phyloP scores from a whole-genome alignment of 2,888 invertebrate species.

The Mesopsocus fuscifrons region DNA sequence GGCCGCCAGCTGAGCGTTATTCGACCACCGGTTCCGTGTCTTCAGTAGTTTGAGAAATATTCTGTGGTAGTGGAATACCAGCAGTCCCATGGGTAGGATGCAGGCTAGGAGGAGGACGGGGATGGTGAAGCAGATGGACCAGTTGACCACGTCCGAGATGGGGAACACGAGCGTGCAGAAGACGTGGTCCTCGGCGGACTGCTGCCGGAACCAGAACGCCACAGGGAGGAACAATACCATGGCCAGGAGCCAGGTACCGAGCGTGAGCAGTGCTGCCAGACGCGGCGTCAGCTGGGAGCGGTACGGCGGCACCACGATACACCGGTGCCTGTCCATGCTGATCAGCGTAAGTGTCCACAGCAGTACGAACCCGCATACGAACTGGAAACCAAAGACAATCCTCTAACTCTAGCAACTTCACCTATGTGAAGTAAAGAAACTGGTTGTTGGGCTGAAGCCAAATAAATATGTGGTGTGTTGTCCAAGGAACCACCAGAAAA shows the following conservation, averaged over 20 bases:
- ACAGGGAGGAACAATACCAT: slow-evolving; percentile 30
- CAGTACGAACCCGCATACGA: slow-evolving; percentile 35
- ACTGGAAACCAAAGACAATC: slow-evolving; percentile 25
- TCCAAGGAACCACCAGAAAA: too few species aligned
- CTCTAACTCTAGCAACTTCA: not conserved
- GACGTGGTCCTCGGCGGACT: slow-evolving; percentile 11
- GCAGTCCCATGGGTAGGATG: slow-evolving; percentile 31
- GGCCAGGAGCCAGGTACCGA: slow-evolving; percentile 30
- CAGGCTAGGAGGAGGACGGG: slow-evolving; percentile 30
- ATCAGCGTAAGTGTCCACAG: slow-evolving; percentile 36
- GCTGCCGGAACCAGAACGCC: slow-evolving; percentile 30
- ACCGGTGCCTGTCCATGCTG: slow-evolving; percentile 34
- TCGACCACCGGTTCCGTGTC: slow-evolving; percentile 30
- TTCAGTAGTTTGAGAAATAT: slow-evolving; percentile 33
- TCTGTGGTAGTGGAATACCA: slow-evolving; percentile 33
- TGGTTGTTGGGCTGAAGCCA: too few species aligned
- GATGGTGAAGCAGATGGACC: slow-evolving; percentile 31
- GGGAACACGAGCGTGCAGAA: slow-evolving; percentile 34
- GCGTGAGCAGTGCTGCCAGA: slow-evolving; percentile 24
- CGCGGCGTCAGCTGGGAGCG: slow-evolving; percentile 29
- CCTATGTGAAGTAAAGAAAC: not conserved
- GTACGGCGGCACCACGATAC: slow-evolving; percentile 34
- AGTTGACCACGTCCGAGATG: slow-evolving; percentile 25
- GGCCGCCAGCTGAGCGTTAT: slow-evolving; percentile 25
- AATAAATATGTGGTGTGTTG: too few species aligned